Base-by-base conservation (phyloP, 2,797 vertebrate species). In the Yasuhikotakia modesta region DNA sequence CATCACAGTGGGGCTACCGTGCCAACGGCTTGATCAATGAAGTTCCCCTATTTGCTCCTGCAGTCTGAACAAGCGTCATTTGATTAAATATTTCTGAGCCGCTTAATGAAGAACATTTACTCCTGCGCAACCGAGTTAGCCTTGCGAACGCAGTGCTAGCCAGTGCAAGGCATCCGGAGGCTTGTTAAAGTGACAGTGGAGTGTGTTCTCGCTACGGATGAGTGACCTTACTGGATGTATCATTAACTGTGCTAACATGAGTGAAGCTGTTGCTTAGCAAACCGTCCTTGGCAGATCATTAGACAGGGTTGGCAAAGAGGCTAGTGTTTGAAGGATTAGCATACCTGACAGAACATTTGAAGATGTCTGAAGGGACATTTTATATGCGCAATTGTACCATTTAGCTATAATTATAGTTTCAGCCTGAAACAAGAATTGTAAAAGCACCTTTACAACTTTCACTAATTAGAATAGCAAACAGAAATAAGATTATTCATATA, bases 1-100 rank as follows among this genome's bases (percentile, higher is more conserved):
- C 91, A 92, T 83, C 89, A 50, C 89, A 55, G 87, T 87, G 19
- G 90, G 92, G 87, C 82, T 88, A 87, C 83, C 82, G 80, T 81
- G 86, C 88, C 86, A 76, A 83, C 83, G 87, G 85, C 87, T 88
- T 92, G 90, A 93, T 93, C 92, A 92, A 91, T 92, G 84, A 80
- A 82, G 85, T 75, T 81, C 84, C 84, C 60, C 80, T 74, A 79
- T 82, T 85, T 79, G 69, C 68, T 69, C 69, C 30, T 50, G 70
- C 73, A 74, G 80, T 65, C 50, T 70, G 86, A 86, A 87, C 81
- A 12, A 86, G 78, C 74, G 83, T 86, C 84, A 85, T 91, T 91
- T 92, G 90, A 92, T 92, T 89, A 89, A 89, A 90, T 88, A 88
- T 88, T 89, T 87, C 89, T 88, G 88, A 85, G 85, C 86, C 72